Percentiles rank a stretch among this genome's conserved stretches.
These are phyloP conservation scores for Poecilus cupreus DNA, from an alignment of 2,888 invertebrate species.

Conservation along the genomic window DNA sequence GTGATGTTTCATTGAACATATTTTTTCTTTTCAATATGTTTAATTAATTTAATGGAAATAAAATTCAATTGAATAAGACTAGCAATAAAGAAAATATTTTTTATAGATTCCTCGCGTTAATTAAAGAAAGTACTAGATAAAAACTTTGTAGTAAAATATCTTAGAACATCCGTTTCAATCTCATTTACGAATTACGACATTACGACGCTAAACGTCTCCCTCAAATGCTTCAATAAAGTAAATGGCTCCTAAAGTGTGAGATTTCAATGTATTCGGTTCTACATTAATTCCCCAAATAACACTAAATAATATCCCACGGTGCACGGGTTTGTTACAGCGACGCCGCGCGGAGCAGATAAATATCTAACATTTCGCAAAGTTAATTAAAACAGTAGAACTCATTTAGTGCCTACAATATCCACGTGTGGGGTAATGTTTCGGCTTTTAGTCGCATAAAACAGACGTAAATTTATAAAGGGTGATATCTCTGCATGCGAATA, in stretches of 20 bases:
- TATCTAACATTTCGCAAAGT: conserved; percentile 27
- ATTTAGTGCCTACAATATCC: background rate
- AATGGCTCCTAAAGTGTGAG: background rate
- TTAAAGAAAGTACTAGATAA: too few species aligned
- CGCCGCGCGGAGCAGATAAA: background rate
- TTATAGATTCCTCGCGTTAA: too few species aligned
- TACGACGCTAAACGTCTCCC: background rate
- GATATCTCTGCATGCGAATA: background rate
- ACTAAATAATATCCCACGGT: background rate
- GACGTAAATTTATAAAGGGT: conserved; percentile 14
- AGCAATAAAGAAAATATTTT: too few species aligned
- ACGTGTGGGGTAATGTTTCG: background rate
- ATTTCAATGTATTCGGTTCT: background rate
- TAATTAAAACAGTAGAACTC: conserved; percentile 27
- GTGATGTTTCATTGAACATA: too few species aligned
- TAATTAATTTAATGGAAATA: too few species aligned
- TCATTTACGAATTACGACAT: too few species aligned
- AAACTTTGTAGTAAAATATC: too few species aligned
- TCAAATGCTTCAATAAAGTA: background rate
- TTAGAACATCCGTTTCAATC: too few species aligned
- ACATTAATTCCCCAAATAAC: background rate
- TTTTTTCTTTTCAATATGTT: too few species aligned
- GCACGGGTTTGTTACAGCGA: background rate
- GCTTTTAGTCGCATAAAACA: background rate
- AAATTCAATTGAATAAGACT: too few species aligned